These are phyloP conservation scores for Scleropages formosus DNA, from an alignment of 2,797 vertebrate species.

Conservation along the genomic window DNA sequence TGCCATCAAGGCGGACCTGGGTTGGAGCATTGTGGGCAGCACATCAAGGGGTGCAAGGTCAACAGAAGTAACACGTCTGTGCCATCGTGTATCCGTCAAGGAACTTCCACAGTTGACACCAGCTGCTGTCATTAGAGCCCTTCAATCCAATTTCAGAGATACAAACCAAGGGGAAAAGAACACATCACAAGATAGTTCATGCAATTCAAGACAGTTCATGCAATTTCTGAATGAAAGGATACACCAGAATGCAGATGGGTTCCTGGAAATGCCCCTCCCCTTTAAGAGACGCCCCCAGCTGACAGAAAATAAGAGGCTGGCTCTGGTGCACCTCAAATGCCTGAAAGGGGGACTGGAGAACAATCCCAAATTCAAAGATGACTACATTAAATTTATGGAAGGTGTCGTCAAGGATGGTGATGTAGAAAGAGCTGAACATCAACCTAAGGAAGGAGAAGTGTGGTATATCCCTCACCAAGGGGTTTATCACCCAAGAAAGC, in stretches of 20 bases:
- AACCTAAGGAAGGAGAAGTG: background rate
- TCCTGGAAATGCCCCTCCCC: background rate
- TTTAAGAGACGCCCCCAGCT: background rate
- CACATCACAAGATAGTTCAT: conserved; percentile 10
- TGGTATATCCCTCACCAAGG: background rate
- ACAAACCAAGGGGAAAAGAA: background rate
- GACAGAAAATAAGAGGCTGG: background rate
- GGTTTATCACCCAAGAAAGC: background rate
- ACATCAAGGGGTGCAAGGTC: background rate
- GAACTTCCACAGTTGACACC: conserved; percentile 13
- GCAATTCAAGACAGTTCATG: background rate
- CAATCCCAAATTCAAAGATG: background rate
- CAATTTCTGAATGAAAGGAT: background rate
- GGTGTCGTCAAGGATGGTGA: background rate
- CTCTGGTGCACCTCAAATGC: background rate
- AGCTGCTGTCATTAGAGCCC: background rate
- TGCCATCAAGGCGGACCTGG: background rate
- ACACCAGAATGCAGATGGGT: background rate
- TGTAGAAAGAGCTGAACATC: background rate
- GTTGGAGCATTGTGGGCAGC: conserved; percentile 22
- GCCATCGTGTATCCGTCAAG: conserved; percentile 20
- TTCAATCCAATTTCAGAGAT: conserved; percentile 20
- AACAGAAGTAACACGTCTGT: conserved; percentile 6
- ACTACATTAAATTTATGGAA: background rate
- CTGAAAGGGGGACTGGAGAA: background rate